Conservation (phyloP, 2,797 vertebrate species). For the Ceryle rudis region DNA sequence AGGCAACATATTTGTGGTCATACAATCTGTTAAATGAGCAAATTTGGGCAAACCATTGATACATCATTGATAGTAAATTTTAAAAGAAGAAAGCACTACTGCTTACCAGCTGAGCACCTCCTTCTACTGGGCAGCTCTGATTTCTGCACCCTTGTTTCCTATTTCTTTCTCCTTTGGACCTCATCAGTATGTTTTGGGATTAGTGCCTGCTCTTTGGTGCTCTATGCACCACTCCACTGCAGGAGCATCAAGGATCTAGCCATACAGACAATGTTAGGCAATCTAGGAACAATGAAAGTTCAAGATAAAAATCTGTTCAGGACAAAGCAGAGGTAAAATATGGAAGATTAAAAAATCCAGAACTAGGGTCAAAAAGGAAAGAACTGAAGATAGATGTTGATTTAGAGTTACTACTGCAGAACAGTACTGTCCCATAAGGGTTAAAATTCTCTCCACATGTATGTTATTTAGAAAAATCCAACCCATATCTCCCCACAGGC, state of each 20-base stretch:
- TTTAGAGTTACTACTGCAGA: neutral
- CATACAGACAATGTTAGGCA: neutral
- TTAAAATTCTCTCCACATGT: neutral
- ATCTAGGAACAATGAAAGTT: neutral
- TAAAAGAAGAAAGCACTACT: neutral
- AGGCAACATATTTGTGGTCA: neutral
- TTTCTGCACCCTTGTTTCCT: neutral
- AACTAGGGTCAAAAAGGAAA: neutral
- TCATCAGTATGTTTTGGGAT: neutral
- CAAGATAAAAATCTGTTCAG: neutral
- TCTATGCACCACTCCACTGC: neutral
- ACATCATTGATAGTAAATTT: neutral
- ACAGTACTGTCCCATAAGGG: neutral
- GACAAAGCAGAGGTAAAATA: neutral
- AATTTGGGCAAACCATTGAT: neutral
- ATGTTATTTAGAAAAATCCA: neutral
- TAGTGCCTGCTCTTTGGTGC: neutral
- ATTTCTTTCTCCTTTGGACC: neutral
- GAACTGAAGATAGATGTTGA: neutral
- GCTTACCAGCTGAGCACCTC: neutral
- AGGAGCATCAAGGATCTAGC: neutral
- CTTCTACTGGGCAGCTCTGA: neutral
- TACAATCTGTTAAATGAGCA: neutral
- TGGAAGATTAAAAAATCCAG: neutral
- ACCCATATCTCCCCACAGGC: neutral